phyloP scores from a whole-genome alignment of 2,113 vertebrate genomes.

The Jacana jacana region DNA sequence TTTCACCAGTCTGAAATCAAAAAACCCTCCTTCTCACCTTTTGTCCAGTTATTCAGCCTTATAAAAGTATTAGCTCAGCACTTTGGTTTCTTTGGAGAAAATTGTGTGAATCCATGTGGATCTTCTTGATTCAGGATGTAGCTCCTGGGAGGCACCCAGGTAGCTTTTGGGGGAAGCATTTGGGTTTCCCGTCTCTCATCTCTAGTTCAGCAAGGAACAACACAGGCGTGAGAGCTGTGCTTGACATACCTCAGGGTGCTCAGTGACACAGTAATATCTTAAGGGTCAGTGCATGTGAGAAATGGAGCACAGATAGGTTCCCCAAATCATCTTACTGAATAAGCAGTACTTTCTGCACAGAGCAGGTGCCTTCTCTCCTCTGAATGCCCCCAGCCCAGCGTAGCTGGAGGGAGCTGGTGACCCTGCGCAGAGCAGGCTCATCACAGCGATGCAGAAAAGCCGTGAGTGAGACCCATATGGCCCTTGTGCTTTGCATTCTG shows the following conservation, averaged over 20 bases:
- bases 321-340: background rate
- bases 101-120: background rate
- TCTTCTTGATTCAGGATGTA: background rate
- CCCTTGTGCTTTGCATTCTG: background rate
- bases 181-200: accelerated
- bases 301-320: background rate
- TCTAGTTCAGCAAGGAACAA: background rate
- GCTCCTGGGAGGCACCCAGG: background rate
- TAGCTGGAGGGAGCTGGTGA: background rate
- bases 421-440: background rate
- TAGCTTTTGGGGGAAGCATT: accelerated
- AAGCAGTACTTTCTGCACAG: background rate
- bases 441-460: background rate
- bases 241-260: background rate
- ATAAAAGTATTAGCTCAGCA: background rate
- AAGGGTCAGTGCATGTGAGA: background rate
- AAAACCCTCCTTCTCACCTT: background rate
- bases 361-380: background rate
- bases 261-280: background rate
- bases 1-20: background rate
- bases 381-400: background rate
- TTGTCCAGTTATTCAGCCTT: background rate
- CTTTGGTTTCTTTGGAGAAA: background rate
- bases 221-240: background rate
- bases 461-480: background rate